phyloP scores from a whole-genome alignment of 2,888 invertebrate genomes.

The Rugalucina vietnamica region DNA sequence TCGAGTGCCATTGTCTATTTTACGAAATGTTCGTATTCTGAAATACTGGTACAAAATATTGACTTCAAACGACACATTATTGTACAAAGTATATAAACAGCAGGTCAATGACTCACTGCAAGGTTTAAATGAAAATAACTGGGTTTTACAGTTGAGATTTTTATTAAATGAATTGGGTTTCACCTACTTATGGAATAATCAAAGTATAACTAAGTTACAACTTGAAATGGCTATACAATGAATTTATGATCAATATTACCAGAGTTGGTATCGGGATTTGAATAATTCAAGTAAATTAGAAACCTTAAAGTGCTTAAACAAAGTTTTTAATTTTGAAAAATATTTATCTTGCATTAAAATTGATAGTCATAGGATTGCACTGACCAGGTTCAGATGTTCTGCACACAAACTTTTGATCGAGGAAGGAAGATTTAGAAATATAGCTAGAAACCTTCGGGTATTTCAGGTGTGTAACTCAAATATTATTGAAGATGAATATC shows the following conservation, averaged over 20 bases:
- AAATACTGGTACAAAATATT: constrained; percentile 11
- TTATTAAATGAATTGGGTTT: too few relatives aligned
- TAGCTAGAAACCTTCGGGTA: too few relatives aligned
- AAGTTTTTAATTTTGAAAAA: neutral
- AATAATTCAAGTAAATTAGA: neutral
- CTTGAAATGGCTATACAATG: neutral
- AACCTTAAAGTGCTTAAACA: neutral
- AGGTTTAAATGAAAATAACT: constrained; percentile 31
- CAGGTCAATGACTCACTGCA: too few relatives aligned
- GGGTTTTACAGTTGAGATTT: constrained; percentile 25
- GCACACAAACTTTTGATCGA: too few relatives aligned
- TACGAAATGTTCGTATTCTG: neutral
- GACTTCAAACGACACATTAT: neutral
- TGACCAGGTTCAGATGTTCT: too few relatives aligned
- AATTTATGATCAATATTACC: neutral
- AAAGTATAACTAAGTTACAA: neutral
- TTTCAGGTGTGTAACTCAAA: too few relatives aligned
- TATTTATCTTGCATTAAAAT: neutral
- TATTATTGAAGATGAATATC: too few relatives aligned
- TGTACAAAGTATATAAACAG: neutral
- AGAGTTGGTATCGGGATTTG: neutral
- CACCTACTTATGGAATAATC: neutral
- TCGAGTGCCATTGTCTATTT: neutral
- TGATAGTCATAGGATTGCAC: too few relatives aligned
- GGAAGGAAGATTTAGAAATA: too few relatives aligned